Conservation (phyloP, 2,888 invertebrate genomes). For the Coelopa pilipes region DNA sequence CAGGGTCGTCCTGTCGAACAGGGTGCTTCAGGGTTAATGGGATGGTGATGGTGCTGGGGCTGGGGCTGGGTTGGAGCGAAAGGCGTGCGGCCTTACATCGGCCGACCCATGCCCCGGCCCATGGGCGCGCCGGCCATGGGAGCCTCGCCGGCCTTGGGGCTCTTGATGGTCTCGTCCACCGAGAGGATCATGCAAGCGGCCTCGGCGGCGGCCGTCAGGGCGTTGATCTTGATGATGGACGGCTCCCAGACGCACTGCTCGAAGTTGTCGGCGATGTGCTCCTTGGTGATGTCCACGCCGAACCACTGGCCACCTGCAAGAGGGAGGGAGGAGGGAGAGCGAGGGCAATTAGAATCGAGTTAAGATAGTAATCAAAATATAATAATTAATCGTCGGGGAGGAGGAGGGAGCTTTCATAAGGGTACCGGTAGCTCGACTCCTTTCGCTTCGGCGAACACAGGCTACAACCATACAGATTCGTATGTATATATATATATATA, state of each 20-base stretch:
- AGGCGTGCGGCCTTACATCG: conserved; percentile 72
- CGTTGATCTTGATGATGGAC: conserved; percentile 95
- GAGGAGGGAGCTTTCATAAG: no score
- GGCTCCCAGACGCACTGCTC: conserved; percentile 98
- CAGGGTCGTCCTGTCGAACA: background rate
- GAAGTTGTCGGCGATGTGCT: conserved; percentile 95
- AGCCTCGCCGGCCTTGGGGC: conserved; percentile 74
- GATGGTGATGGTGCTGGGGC: background rate
- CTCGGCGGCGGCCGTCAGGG: conserved; percentile 94
- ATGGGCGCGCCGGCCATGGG: conserved; percentile 67
- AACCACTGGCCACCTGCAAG: conserved; percentile 83
- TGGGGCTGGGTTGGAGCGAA: background rate
- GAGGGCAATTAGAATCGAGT: no score
- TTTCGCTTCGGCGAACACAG: no score
- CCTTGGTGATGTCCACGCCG: conserved; percentile 94
- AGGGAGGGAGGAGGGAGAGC: background rate
- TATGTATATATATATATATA: background rate
- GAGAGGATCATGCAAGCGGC: conserved; percentile 95
- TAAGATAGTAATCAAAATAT: no score
- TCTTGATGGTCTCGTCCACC: conserved; percentile 98
- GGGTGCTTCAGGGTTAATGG: background rate
- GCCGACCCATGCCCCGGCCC: conserved; percentile 81
- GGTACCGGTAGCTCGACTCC: no score
- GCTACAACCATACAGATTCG: background rate
- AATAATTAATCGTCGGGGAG: no score